Conservation (phyloP, 2,888 invertebrate species). For the Liopterus haemorrhoidalis region DNA sequence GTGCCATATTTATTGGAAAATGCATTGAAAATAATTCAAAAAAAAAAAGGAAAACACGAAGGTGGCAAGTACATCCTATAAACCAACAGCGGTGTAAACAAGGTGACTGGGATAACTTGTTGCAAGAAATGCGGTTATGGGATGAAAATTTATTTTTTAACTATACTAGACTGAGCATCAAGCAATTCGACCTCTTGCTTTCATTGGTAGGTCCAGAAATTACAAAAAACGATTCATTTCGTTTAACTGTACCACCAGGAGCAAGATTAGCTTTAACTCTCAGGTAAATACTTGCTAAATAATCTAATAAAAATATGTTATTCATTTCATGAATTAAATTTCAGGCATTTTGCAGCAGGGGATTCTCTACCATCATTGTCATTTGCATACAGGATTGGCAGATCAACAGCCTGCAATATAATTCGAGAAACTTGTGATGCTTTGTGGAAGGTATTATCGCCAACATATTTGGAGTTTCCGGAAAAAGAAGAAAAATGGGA, state of each 20-base stretch:
- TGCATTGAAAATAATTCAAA: too few relatives aligned
- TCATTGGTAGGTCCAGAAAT: neutral
- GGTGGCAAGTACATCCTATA: constrained; percentile 1
- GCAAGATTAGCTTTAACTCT: constrained; percentile 6
- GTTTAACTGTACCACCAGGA: neutral
- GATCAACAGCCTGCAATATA: constrained; percentile 22
- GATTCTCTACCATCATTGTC: constrained; percentile 16
- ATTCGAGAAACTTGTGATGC: constrained; percentile 23
- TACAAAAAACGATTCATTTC: neutral
- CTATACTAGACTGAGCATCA: neutral
- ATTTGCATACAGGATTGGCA: constrained; percentile 20
- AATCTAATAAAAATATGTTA: neutral
- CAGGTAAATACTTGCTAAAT: neutral
- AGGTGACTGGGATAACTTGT: constrained; percentile 3
- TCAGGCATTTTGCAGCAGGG: constrained; percentile 11
- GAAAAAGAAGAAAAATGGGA: constrained; percentile 16
- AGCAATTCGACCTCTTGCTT: neutral
- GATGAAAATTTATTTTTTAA: neutral
- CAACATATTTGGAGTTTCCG: constrained; percentile 3
- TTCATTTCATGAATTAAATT: constrained; percentile 6
- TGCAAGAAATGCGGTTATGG: neutral
- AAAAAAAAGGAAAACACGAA: neutral
- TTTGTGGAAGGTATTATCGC: constrained; percentile 11
- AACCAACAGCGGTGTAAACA: neutral
- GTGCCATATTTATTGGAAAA: too few relatives aligned